Conservation (phyloP, 2,797 vertebrate species). For the Synanceia verrucosa region DNA sequence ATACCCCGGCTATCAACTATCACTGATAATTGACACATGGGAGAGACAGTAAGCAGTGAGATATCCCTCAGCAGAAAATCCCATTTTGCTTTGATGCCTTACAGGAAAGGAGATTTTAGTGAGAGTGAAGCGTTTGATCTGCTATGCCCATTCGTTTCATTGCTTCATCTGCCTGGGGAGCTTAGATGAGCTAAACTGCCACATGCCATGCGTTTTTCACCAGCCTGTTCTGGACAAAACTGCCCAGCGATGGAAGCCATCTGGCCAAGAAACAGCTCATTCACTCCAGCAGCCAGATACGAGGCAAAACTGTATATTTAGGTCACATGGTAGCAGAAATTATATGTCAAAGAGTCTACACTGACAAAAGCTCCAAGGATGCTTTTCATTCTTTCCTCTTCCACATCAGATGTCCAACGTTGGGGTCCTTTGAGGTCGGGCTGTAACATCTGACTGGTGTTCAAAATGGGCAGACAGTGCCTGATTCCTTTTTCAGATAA, state of each 20-base stretch:
- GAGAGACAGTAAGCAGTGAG: slow-evolving; percentile 39
- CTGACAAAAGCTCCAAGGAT: slow-evolving; percentile 29
- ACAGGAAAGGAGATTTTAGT: slow-evolving; percentile 75
- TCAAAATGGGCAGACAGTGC: slow-evolving; percentile 46
- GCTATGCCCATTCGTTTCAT: slow-evolving; percentile 67
- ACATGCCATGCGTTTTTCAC: slow-evolving; percentile 47
- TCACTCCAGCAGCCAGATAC: slow-evolving; percentile 22
- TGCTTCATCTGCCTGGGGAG: slow-evolving; percentile 54
- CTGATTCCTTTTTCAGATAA: slow-evolving; percentile 48
- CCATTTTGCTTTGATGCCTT: slow-evolving; percentile 70
- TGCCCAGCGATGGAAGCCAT: slow-evolving; percentile 34
- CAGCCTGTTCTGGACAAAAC: slow-evolving; percentile 27
- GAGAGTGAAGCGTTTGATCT: slow-evolving; percentile 75
- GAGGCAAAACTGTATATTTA: slow-evolving; percentile 47
- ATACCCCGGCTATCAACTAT: slow-evolving; percentile 39
- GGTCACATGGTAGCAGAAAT: slow-evolving; percentile 48
- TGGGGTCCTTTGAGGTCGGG: slow-evolving; percentile 37
- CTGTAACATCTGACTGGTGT: slow-evolving; percentile 43
- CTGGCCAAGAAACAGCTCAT: slow-evolving; percentile 37
- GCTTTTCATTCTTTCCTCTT: slow-evolving; percentile 1
- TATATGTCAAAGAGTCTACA: slow-evolving; percentile 28
- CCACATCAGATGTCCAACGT: slow-evolving; percentile 17
- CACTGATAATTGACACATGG: slow-evolving; percentile 52
- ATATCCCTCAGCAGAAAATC: slow-evolving; percentile 66
- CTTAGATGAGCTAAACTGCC: slow-evolving; percentile 69